These are phyloP conservation scores for Abscondita cerata DNA, from an alignment of 2,888 invertebrate species.

Conservation along the genomic window DNA sequence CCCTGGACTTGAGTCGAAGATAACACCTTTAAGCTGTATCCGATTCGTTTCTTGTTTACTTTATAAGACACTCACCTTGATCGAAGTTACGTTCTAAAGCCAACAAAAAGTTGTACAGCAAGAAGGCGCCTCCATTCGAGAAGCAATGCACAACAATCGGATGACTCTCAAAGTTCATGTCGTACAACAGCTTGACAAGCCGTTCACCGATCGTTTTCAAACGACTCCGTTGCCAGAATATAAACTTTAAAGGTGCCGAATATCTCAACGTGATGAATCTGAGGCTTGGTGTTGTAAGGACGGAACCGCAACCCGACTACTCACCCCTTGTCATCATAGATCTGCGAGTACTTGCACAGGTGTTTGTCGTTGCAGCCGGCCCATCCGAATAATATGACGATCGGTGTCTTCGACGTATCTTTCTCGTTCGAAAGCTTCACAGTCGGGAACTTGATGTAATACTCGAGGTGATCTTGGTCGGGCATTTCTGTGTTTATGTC, in stretches of 20 bases:
- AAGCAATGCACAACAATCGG: conserved; percentile 78
- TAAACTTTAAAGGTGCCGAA: conserved; percentile 71
- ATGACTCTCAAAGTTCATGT: conserved; percentile 72
- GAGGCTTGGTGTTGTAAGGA: conserved; percentile 15
- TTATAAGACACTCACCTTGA: conserved; percentile 56
- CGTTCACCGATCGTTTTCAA: conserved; percentile 69
- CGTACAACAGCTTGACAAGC: conserved; percentile 69
- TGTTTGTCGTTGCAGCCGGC: conserved; percentile 81
- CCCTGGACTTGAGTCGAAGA: conserved; percentile 77
- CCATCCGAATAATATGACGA: conserved; percentile 79
- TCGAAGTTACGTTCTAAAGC: conserved; percentile 64
- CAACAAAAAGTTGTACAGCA: conserved; percentile 72
- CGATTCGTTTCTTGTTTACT: not conserved
- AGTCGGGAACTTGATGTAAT: conserved; percentile 69
- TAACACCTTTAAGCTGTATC: conserved; percentile 66
- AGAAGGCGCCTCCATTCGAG: conserved; percentile 77
- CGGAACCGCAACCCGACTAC: not conserved
- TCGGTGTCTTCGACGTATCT: conserved; percentile 65
- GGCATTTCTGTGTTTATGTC: conserved; percentile 43
- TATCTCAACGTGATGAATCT: conserved; percentile 77
- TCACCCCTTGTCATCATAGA: conserved; percentile 79
- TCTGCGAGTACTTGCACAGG: conserved; percentile 78
- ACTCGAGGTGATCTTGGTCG: conserved; percentile 63
- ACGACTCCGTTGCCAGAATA: conserved; percentile 69
- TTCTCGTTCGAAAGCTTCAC: conserved; percentile 50